A percentile compares a stretch with the other conserved stretches of the same genome.
phyloP scores from a whole-genome alignment of 2,888 invertebrate genomes.

The Protonemura montana region DNA sequence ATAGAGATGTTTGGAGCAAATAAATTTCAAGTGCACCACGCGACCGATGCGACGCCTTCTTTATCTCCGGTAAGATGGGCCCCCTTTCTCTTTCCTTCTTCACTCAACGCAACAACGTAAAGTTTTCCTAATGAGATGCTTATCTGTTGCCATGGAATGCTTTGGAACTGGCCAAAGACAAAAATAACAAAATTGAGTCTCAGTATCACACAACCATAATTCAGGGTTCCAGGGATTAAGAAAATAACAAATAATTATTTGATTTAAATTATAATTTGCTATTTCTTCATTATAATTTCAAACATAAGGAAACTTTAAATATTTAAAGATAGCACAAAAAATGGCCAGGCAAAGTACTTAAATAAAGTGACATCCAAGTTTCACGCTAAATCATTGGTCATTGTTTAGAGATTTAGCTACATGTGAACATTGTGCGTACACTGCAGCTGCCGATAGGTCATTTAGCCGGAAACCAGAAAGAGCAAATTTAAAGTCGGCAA shows the following conservation, averaged over 20 bases:
- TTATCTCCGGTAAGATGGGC: too few species aligned
- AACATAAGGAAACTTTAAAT: slow-evolving; percentile 49
- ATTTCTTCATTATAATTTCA: not conserved
- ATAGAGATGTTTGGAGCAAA: too few species aligned
- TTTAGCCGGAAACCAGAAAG: not conserved
- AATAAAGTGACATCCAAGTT: not conserved
- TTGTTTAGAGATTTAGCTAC: not conserved
- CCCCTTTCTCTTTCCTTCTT: too few species aligned
- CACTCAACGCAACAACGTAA: too few species aligned
- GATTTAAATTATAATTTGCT: slow-evolving; percentile 43
- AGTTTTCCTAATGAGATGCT: too few species aligned
- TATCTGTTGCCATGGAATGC: too few species aligned
- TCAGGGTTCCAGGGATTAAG: not conserved
- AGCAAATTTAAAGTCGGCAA: not conserved
- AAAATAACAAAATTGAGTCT: too few species aligned
- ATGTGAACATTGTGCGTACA: not conserved
- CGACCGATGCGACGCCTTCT: too few species aligned
- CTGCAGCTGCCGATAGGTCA: too few species aligned
- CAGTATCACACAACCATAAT: too few species aligned
- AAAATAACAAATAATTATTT: not conserved
- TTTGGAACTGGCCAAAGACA: too few species aligned
- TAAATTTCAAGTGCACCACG: too few species aligned
- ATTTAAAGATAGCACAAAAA: slow-evolving; percentile 48
- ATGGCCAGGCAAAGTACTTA: not conserved
- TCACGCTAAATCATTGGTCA: not conserved